phyloP scores from a whole-genome alignment of 2,888 invertebrate species.

The Andrena praecox region DNA sequence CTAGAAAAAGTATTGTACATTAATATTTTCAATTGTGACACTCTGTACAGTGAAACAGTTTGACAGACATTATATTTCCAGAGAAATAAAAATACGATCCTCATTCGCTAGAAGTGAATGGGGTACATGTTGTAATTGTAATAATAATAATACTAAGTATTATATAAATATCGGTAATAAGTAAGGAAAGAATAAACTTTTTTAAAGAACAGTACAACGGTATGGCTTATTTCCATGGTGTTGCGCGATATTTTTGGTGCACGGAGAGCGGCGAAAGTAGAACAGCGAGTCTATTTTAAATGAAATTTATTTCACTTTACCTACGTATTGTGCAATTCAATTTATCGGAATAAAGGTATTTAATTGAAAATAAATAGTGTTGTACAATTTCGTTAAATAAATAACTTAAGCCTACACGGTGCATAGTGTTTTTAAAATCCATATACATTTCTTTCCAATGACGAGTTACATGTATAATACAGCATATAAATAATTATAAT shows the following conservation, averaged over 20 bases:
- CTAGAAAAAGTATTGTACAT: constrained; percentile 70
- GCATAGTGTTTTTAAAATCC: constrained; percentile 39
- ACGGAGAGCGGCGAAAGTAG: neutral
- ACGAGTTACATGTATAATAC: constrained; percentile 32
- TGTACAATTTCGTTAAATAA: constrained; percentile 53
- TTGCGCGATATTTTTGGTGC: neutral
- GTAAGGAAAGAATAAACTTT: constrained; percentile 71
- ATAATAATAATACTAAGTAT: constrained; percentile 73
- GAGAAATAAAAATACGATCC: constrained; percentile 55
- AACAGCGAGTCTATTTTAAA: constrained; percentile 44
- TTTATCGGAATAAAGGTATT: constrained; percentile 30
- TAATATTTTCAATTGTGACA: constrained; percentile 70
- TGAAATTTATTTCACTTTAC: constrained; percentile 60
- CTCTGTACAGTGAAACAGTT: constrained; percentile 72
- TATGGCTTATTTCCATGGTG: constrained; percentile 16
- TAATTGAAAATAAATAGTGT: constrained; percentile 52
- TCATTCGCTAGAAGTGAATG: constrained; percentile 58
- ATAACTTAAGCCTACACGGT: constrained; percentile 55
- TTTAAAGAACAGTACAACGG: constrained; percentile 63
- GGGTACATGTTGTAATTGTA: constrained; percentile 72
- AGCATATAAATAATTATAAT: constrained; percentile 53
- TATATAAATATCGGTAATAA: constrained; percentile 72
- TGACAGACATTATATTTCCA: constrained; percentile 69
- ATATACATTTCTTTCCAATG: constrained; percentile 33
- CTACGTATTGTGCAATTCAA: constrained; percentile 50